Conservation (phyloP, 2,113 vertebrate genomes). For the Pseudorasbora parva region DNA sequence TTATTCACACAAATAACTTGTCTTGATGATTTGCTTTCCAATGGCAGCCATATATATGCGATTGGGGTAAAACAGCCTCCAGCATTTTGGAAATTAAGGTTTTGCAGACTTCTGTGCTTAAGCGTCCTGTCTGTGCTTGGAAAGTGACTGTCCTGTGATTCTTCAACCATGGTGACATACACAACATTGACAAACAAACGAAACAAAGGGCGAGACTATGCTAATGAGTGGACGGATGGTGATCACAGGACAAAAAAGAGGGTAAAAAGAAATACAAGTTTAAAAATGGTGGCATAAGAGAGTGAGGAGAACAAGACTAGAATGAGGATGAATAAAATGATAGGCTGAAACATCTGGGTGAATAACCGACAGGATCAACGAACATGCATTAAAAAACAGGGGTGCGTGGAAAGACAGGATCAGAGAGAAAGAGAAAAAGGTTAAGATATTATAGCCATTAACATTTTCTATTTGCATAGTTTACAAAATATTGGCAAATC, state of each 20-base stretch:
- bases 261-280: slow-evolving; percentile 95
- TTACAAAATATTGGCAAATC: neutral
- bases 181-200: slow-evolving; percentile 71
- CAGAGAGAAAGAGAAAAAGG: slow-evolving; percentile 53
- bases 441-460: slow-evolving; percentile 26
- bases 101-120: slow-evolving; percentile 82
- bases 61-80: slow-evolving; percentile 13
- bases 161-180: slow-evolving; percentile 75
- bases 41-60: neutral
- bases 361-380: slow-evolving; percentile 49
- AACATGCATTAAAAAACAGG: slow-evolving; percentile 52
- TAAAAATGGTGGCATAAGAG: slow-evolving; percentile 99
- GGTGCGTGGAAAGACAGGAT: slow-evolving; percentile 55
- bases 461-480: slow-evolving; percentile 13
- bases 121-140: slow-evolving; percentile 30
- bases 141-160: slow-evolving; percentile 53
- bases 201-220: slow-evolving; percentile 46
- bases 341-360: slow-evolving; percentile 99
- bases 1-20: neutral
- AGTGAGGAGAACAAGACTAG: slow-evolving; percentile 99
- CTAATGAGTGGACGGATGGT: slow-evolving; percentile 56
- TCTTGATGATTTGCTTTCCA: neutral
- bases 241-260: slow-evolving; percentile 98
- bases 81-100: neutral
- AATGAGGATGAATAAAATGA: slow-evolving; percentile 99